These are phyloP conservation scores for Pholis gunnellus DNA, from an alignment of 2,113 vertebrate species.

Conservation along the genomic window DNA sequence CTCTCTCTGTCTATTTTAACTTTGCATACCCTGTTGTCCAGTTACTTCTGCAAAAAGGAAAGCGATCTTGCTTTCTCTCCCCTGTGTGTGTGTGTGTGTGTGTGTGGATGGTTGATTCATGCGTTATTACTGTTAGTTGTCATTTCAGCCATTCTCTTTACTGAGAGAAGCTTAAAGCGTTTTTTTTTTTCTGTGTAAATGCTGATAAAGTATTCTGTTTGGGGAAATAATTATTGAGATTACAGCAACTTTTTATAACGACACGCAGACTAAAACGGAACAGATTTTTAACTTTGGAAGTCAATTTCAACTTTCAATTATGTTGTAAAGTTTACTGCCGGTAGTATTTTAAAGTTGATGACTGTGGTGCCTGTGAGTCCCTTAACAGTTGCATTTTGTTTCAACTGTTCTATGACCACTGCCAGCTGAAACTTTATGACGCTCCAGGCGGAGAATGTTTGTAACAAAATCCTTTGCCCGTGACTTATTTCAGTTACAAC, in stretches of 20 bases:
- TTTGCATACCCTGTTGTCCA: constrained; percentile 2
- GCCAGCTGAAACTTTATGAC: background rate
- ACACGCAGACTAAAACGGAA: background rate
- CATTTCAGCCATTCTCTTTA: constrained; percentile 3
- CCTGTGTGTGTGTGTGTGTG: background rate
- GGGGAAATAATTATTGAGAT: constrained; percentile 3
- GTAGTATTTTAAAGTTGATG: constrained; percentile 9
- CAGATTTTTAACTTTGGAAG: background rate
- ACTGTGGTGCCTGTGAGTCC: background rate
- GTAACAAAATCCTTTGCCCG: background rate
- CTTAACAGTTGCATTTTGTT: background rate
- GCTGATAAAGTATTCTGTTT: constrained; percentile 21
- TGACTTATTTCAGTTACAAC: background rate
- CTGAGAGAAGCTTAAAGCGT: background rate
- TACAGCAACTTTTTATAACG: constrained; percentile 5
- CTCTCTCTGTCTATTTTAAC: constrained; percentile 3
- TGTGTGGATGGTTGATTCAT: background rate
- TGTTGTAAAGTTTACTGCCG: background rate
- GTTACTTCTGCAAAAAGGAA: background rate
- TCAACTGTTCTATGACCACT: background rate
- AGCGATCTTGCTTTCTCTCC: background rate
- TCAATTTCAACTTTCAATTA: constrained; percentile 1
- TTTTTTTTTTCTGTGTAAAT: background rate
- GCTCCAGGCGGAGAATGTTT: background rate
- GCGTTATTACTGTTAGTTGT: background rate